phyloP scores from a whole-genome alignment of 2,113 vertebrate species.

The Labeo catla region DNA sequence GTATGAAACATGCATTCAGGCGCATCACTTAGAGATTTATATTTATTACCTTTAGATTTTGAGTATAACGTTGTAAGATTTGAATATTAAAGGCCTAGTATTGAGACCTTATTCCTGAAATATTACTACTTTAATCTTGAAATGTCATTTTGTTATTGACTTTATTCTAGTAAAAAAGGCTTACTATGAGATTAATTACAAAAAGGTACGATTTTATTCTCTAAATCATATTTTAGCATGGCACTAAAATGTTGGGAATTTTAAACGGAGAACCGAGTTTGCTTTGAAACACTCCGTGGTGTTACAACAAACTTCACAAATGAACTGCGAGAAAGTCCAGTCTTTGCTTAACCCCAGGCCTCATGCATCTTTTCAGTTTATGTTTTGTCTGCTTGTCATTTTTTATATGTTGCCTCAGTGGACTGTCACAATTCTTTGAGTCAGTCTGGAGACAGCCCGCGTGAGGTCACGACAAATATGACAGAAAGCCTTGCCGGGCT shows the following conservation, averaged over 20 bases:
- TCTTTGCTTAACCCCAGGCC: conserved; percentile 10
- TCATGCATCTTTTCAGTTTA: conserved; percentile 11
- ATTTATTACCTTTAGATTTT: no score
- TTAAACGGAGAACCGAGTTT: not conserved
- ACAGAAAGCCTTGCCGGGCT: conserved; percentile 47
- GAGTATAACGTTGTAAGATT: no score
- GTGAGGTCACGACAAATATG: conserved; percentile 51
- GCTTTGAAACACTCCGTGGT: not conserved
- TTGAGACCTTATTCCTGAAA: no score
- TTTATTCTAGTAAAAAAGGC: no score
- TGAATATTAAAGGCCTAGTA: no score
- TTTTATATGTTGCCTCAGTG: conserved; percentile 41
- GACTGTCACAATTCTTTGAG: conserved; percentile 41
- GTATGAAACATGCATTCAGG: no score
- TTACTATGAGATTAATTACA: no score
- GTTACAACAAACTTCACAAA: conserved; percentile 9
- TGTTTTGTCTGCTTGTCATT: conserved; percentile 48
- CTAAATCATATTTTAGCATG: not conserved
- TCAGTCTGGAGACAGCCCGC: conserved; percentile 41
- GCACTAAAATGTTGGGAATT: not conserved
- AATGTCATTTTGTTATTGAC: no score
- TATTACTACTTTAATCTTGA: no score
- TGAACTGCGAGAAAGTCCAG: conserved; percentile 13
- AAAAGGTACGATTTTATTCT: not conserved
- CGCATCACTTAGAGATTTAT: no score